Evolutionary conservation across 2,888 invertebrate genomes (phyloP).

Genomic region (Amaurobius ferox): DNA sequence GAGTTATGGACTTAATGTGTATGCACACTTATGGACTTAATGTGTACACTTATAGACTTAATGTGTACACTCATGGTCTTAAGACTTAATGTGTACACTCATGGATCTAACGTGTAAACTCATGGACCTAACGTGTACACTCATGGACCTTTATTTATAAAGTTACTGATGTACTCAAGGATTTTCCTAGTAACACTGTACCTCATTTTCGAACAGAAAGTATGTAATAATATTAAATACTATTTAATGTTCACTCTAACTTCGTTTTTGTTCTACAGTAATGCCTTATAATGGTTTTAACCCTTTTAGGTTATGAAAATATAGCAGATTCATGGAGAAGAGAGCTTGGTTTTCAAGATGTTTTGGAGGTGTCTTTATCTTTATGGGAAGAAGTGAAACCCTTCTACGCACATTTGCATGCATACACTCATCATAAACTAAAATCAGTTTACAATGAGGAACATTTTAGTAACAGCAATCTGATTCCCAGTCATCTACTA

Average conservation of each 20-base stretch:
- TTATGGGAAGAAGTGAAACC: slow-evolving; percentile 81
- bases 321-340: slow-evolving; percentile 56
- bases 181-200: neutral
- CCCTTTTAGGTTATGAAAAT: slow-evolving; percentile 58
- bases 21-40: too few relatives aligned
- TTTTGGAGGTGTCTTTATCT: slow-evolving; percentile 3
- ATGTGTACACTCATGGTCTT: too few relatives aligned
- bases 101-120: neutral
- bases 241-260: too few relatives aligned
- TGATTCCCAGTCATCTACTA: slow-evolving; percentile 89
- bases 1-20: too few relatives aligned
- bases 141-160: too few relatives aligned
- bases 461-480: slow-evolving; percentile 82
- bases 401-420: slow-evolving; percentile 88
- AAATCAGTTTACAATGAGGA: slow-evolving; percentile 85
- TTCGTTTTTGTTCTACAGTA: too few relatives aligned
- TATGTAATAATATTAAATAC: neutral
- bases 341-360: slow-evolving; percentile 40
- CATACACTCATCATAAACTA: slow-evolving; percentile 85
- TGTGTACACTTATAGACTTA: too few relatives aligned
- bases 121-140: too few relatives aligned
- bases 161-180: too few relatives aligned
- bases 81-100: too few relatives aligned
- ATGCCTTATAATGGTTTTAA: too few relatives aligned
- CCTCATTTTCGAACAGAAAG: neutral